Evolutionary conservation across 2,113 vertebrate genomes (phyloP).

Genomic region (Pionites leucogaster): DNA sequence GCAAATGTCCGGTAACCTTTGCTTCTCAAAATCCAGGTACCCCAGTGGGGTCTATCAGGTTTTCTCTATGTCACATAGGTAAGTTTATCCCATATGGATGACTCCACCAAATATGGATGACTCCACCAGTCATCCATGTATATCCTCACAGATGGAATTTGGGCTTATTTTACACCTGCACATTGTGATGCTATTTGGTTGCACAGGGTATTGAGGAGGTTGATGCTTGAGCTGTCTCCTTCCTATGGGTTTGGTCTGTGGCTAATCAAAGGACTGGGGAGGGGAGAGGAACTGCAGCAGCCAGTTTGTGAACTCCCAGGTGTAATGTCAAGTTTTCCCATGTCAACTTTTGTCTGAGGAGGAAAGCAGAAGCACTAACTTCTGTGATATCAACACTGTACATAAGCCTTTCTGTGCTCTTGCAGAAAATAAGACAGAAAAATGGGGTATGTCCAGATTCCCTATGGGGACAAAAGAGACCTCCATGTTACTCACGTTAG

Average conservation of each 20-base stretch:
- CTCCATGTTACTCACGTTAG: neutral
- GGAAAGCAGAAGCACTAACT: neutral
- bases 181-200: neutral
- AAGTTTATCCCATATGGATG: neutral
- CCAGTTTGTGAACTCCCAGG: neutral
- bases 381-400: neutral
- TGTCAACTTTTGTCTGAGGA: neutral
- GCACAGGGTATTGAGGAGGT: neutral
- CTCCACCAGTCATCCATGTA: neutral
- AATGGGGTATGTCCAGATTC: neutral
- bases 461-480: neutral
- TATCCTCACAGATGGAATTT: neutral
- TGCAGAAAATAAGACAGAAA: neutral
- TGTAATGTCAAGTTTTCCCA: neutral
- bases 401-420: neutral
- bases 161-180: neutral
- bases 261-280: neutral
- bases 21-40: neutral
- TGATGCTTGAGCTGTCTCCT: neutral
- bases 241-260: neutral
- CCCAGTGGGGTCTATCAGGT: neutral
- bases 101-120: neutral
- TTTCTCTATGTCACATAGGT: neutral
- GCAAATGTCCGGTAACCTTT: neutral
- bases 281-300: neutral